Conservation (phyloP, 2,888 invertebrate species). For the Neoaliturus tenellus region DNA sequence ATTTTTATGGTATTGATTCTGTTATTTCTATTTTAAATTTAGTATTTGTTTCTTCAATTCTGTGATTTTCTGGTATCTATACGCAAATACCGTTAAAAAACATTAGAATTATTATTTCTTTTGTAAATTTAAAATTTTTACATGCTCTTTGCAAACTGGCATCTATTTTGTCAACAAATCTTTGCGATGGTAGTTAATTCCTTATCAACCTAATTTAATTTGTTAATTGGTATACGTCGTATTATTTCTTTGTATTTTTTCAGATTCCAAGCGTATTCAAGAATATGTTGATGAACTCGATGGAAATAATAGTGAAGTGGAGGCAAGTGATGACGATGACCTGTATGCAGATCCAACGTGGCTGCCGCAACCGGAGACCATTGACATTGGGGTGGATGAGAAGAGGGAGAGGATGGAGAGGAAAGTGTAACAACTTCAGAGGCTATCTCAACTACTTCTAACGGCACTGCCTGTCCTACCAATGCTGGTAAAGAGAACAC, state of each 20-base stretch:
- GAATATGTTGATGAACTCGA: conserved; percentile 23
- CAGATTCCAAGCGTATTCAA: conserved; percentile 3
- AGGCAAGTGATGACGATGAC: not conserved
- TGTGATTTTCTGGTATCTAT: too few species aligned
- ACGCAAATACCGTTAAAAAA: too few species aligned
- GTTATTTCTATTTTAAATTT: too few species aligned
- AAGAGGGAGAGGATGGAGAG: not conserved
- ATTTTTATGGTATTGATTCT: not conserved
- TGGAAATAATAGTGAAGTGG: conserved; percentile 17
- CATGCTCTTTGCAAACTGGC: too few species aligned
- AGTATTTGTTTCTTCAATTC: too few species aligned
- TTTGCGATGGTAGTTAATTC: too few species aligned
- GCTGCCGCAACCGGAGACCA: not conserved
- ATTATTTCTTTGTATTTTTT: not conserved
- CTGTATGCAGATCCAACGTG: not conserved
- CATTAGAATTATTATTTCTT: too few species aligned
- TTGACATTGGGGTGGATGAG: not conserved
- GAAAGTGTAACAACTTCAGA: not conserved
- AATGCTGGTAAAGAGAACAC: not conserved
- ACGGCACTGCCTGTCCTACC: too few species aligned
- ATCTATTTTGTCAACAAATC: too few species aligned
- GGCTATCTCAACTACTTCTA: too few species aligned
- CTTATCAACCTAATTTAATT: too few species aligned
- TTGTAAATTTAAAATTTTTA: too few species aligned
- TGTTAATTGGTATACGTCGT: not conserved